Percentiles rank a stretch among this genome's conserved stretches.
Evolutionary conservation across 2,797 vertebrate genomes (phyloP).

Genomic region (Pseudopleuronectes americanus): DNA sequence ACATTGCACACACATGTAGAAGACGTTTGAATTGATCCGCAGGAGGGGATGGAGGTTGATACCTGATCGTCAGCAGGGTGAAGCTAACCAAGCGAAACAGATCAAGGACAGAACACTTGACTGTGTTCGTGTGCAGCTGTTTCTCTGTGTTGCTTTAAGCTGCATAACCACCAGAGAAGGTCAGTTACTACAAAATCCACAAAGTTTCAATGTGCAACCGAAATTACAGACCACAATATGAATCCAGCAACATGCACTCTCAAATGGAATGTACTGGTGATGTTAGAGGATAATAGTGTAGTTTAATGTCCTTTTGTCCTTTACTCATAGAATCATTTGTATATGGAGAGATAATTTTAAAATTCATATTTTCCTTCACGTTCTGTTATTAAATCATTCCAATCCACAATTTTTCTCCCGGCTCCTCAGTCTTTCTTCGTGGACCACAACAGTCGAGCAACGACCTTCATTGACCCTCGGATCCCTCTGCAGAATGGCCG

Average conservation of each 20-base stretch:
- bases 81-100: constrained; percentile 5
- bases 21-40: neutral
- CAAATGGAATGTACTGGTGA: no score
- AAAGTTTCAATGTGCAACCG: neutral
- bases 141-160: neutral
- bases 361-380: neutral
- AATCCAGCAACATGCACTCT: no score
- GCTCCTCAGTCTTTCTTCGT: constrained; percentile 93
- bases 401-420: neutral
- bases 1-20: no score
- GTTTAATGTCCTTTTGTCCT: no score
- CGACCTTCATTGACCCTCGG: constrained; percentile 97
- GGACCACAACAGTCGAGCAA: constrained; percentile 97
- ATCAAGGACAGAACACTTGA: neutral
- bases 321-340: neutral
- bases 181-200: neutral
- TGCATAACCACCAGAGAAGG: no score
- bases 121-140: neutral
- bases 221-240: no score
- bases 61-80: neutral
- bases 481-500: constrained; percentile 95
- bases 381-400: neutral
- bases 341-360: neutral
- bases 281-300: no score
- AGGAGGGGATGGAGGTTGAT: neutral